Evolutionary conservation across 2,888 invertebrate species (phyloP).

Genomic region (Tubiluchus corallicola): DNA sequence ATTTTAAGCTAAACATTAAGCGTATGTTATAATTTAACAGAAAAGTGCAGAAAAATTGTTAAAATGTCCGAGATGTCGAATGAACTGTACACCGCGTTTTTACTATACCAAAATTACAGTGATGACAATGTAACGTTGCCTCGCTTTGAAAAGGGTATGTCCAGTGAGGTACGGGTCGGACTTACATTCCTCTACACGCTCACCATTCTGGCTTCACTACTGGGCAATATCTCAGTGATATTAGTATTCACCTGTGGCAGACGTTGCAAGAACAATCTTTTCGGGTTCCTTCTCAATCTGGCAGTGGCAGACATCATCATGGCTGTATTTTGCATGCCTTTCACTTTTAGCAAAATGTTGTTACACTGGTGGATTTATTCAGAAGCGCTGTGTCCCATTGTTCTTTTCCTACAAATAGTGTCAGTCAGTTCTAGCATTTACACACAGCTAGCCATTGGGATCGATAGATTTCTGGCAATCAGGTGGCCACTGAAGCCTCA

Average conservation of each 20-base stretch:
- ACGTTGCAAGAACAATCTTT: conserved; percentile 20
- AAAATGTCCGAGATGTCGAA: too few species aligned
- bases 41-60: too few species aligned
- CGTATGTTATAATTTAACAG: too few species aligned
- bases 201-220: conserved; percentile 30
- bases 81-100: too few species aligned
- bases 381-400: conserved; percentile 32
- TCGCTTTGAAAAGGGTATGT: too few species aligned
- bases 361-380: conserved; percentile 33
- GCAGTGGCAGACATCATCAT: conserved; percentile 76
- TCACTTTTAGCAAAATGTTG: conserved; percentile 42
- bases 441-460: conserved; percentile 33
- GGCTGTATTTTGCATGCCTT: conserved; percentile 75
- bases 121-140: too few species aligned
- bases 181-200: conserved; percentile 31
- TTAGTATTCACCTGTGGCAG: conserved; percentile 30
- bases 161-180: conserved; percentile 17
- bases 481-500: conserved; percentile 27
- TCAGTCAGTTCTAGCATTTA: conserved; percentile 32
- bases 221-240: conserved; percentile 33
- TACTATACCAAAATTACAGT: too few species aligned
- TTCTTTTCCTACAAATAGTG: conserved; percentile 32
- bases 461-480: conserved; percentile 31
- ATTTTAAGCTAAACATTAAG: too few species aligned
- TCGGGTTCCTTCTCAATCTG: conserved; percentile 52